Base-by-base conservation (phyloP, 2,888 invertebrate species). In the Lutraria lutraria region DNA sequence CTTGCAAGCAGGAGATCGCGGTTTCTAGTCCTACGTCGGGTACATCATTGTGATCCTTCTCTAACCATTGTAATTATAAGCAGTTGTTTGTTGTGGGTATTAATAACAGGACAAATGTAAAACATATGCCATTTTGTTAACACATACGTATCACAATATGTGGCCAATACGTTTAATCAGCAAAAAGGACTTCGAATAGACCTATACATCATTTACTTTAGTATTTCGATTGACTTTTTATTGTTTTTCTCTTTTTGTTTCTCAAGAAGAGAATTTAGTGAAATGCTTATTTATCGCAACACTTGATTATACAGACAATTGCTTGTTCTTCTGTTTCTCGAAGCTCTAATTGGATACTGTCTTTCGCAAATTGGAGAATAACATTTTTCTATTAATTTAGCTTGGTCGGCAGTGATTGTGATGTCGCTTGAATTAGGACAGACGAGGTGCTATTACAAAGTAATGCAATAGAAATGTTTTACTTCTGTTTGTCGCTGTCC, bases 331-430 rank as follows among this genome's bases (percentile, higher is more conserved):
- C 21, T 68, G 63, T 68, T 68, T 25, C 63, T 68, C 25, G 10
- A 68, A 25, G 8, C 25, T 4, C 63, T 68, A 68, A 68, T 25
- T 68, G 63, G n/a, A 25, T n/a, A 68, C 25, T 68, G 63, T 68
- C 63, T 68, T 25, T n/a, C n/a, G 63, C 21, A 68, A 68, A 68
- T 68, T 68, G 63, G n/a, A n/a, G 25, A 68, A 68, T 68, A 68
- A 68, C 63, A 68, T 68, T 68, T 25, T 68, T n/a, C 25, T 68
- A 68, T 68, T 68, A 68, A 68, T 68, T 68, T n/a, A n/a, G 25
- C 25, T n/a, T 25, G n/a, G 63, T 68, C 63, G 25, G 25, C 25
- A 12, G 63, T 68, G 25, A 25, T 25, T 68, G 0, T 12, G 25
- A 68, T 25, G 12, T 25, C 63, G 25, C 12, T n/a, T 25, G 63